Conservation (phyloP, 2,113 vertebrate species). For the Sinocyclocheilus grahami region DNA sequence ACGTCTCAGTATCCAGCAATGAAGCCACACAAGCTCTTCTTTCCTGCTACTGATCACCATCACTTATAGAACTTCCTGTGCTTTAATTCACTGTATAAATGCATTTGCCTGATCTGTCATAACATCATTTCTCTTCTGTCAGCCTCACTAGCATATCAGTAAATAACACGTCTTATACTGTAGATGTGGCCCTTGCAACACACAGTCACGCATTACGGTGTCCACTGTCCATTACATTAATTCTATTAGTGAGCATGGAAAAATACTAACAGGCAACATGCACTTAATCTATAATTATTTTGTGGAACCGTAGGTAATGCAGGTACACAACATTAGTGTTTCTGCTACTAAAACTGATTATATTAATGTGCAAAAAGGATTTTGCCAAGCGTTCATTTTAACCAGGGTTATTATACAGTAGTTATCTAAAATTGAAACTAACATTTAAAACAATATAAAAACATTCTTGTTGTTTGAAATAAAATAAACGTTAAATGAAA, state of each 20-base stretch:
- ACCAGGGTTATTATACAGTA: neutral
- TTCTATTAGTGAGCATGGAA: neutral
- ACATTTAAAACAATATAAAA: too few species aligned
- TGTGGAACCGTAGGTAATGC: neutral
- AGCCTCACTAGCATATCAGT: neutral
- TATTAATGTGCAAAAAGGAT: neutral
- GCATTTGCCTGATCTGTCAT: neutral
- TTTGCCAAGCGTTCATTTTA: neutral
- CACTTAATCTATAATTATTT: slow-evolving; percentile 8
- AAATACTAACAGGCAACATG: slow-evolving; percentile 3
- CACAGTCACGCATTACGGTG: neutral
- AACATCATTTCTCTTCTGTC: neutral
- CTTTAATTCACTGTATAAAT: neutral
- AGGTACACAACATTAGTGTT: neutral
- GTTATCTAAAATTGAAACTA: neutral
- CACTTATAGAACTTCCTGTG: neutral
- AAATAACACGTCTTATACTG: neutral
- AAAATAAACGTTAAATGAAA: too few species aligned
- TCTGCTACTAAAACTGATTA: neutral
- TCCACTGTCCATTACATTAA: neutral
- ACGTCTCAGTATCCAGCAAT: neutral
- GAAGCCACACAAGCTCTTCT: neutral
- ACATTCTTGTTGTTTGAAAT: too few species aligned
- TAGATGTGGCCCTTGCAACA: neutral
- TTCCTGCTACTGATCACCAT: neutral